Evolutionary conservation across 2,797 vertebrate species (phyloP), one percentile per base, ranked within the genome.

Genomic region (Megalops cyprinoides): DNA sequence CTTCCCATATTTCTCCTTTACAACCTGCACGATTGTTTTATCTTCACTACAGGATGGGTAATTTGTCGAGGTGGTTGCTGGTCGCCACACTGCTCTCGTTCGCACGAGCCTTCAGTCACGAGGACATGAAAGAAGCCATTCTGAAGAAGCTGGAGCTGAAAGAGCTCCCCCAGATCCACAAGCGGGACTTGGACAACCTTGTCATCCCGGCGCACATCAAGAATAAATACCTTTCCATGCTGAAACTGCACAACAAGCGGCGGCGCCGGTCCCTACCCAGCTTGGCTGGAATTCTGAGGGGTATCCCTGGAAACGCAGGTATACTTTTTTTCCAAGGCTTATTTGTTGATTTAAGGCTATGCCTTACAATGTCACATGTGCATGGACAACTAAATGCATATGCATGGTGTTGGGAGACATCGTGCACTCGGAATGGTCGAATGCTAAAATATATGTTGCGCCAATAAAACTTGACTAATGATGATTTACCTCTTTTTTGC

Each of bases 291-390:
- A 98, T 98, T 85, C 89, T 98, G 84, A 94, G 95, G 83, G 96
- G 95, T 2, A 95, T 96, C 84, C 94, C 96, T 0, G 96, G 96
- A 42, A 96, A 94, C 31, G 86, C 96, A 94, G 97, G 96, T 98
- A 93, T 78, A 7, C 12, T 46, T 39, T 8, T 20, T 67, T 53
- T 28, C 31, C 31, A 25, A 28, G 31, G 2, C 25, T n/a, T n/a
- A 28, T 31, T 7, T n/a, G 25, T 60, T 25, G 58, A 60, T 55
- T n/a, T n/a, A n/a, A n/a, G n/a, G n/a, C n/a, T n/a, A n/a, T n/a
- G 31, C 34, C 25, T 14, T 60, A 60, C 23, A 9, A 12, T 34
- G 15, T 65, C n/a, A 15, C 10, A 65, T 15, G 28, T 65, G 60
- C 4, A 31, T 31, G 15, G 10, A 3, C 34, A n/a, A n/a, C n/a